Percentiles rank a stretch among this genome's conserved stretches.
These are phyloP conservation scores for Tauraco hartlaubi DNA, from an alignment of 2,797 vertebrate species.

Conservation along the genomic window DNA sequence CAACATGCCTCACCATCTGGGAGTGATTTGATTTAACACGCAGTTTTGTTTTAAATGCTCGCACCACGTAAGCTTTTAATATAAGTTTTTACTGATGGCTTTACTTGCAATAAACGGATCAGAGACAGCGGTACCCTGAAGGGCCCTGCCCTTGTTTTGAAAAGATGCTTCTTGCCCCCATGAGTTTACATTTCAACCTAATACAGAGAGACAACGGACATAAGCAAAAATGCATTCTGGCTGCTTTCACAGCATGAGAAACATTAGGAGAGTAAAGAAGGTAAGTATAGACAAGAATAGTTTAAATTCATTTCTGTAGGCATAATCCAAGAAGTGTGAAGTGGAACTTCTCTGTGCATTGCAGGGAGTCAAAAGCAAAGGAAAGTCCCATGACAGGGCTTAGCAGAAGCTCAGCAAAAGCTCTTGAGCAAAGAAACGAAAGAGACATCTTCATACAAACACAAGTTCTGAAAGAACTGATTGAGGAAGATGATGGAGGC, in stretches of 20 bases:
- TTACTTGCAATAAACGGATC: background rate
- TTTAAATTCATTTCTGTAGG: conserved; percentile 18
- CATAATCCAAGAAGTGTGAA: background rate
- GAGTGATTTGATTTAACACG: background rate
- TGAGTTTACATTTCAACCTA: conserved; percentile 10
- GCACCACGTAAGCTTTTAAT: accelerated
- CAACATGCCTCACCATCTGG: background rate
- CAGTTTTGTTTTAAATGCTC: background rate
- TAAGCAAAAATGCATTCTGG: conserved; percentile 13
- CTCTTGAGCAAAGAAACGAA: conserved; percentile 24
- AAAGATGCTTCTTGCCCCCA: background rate
- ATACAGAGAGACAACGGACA: background rate
- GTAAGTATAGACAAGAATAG: background rate
- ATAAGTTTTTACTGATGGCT: background rate
- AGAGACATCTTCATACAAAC: background rate
- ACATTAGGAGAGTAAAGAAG: background rate
- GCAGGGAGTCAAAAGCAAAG: conserved; percentile 4
- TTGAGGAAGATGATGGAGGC: background rate
- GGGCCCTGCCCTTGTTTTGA: background rate
- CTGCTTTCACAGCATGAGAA: background rate
- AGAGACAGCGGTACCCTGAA: background rate
- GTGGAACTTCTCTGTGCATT: background rate
- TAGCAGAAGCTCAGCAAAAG: conserved; percentile 6
- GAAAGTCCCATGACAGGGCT: background rate
- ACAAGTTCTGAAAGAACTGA: background rate